Percentiles rank a stretch among this genome's conserved stretches.
Evolutionary conservation across 2,113 vertebrate genomes (phyloP).

Genomic region (Proterorhinus semilunaris): DNA sequence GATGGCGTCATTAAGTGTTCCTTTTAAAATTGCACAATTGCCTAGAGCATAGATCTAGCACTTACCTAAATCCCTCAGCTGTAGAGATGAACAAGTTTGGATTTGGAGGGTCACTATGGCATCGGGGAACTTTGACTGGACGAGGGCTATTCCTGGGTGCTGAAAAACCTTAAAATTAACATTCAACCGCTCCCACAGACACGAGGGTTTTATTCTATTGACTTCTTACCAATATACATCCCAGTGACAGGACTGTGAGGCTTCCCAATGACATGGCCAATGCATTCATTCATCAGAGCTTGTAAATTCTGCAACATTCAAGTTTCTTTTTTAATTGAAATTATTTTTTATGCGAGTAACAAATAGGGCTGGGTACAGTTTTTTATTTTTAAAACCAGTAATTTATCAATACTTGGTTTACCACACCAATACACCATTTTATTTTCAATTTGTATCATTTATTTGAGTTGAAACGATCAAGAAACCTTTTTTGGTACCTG

Average conservation of each 20-base stretch:
- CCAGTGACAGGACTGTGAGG: conserved; percentile 97
- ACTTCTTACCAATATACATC: conserved; percentile 88
- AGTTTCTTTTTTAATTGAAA: neutral
- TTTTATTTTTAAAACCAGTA: too few relatives aligned
- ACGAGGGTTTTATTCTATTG: neutral
- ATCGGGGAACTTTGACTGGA: conserved; percentile 94
- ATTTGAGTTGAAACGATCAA: too few relatives aligned
- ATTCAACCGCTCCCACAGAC: neutral
- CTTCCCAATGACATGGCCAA: conserved; percentile 98
- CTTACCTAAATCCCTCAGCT: conserved; percentile 92
- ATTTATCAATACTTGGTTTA: too few relatives aligned
- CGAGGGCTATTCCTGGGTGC: conserved; percentile 93
- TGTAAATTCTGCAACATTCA: conserved; percentile 84
- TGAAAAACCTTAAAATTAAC: conserved; percentile 48
- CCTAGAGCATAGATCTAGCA: neutral
- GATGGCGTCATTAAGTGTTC: too few relatives aligned
- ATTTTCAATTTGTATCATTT: neutral
- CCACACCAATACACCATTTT: neutral
- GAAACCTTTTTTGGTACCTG: neutral
- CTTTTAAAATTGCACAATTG: neutral
- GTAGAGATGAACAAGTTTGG: conserved; percentile 93
- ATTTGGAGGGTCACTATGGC: conserved; percentile 97
- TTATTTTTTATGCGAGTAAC: neutral
- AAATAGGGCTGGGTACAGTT: conserved; percentile 7
- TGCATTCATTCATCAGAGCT: conserved; percentile 98